Evolutionary conservation across 2,797 vertebrate species (phyloP).

Genomic region (Zalophus californianus): DNA sequence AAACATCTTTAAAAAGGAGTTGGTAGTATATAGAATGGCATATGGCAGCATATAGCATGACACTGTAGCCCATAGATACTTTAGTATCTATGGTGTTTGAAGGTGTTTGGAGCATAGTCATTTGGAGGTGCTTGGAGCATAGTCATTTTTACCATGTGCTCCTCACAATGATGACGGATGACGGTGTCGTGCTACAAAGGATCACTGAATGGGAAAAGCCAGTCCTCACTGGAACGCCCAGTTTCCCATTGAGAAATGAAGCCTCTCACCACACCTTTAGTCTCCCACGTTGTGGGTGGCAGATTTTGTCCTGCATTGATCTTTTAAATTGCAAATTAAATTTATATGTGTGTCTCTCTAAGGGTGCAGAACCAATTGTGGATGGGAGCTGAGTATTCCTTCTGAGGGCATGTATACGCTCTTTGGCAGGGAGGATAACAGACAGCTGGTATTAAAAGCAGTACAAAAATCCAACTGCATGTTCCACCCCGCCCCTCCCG

Average conservation of each 20-base stretch:
- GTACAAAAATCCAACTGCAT: background rate
- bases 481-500: background rate
- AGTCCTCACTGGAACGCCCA: background rate
- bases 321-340: constrained; percentile 68
- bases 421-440: background rate
- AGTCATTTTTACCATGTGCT: background rate
- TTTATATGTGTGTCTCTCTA: background rate
- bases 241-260: constrained; percentile 79
- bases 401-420: constrained; percentile 6
- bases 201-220: background rate
- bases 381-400: constrained; percentile 63
- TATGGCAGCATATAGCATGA: background rate
- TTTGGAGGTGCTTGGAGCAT: background rate
- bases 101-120: background rate
- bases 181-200: background rate
- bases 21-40: background rate
- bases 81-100: background rate
- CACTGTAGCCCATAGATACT: background rate
- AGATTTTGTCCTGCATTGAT: constrained; percentile 80
- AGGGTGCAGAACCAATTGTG: constrained; percentile 56
- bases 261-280: constrained; percentile 67
- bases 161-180: background rate
- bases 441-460: constrained; percentile 50
- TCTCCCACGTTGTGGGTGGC: constrained; percentile 68
- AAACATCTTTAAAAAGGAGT: background rate